These are phyloP conservation scores for Meganola albula DNA, from an alignment of 2,888 invertebrate species.

Conservation along the genomic window DNA sequence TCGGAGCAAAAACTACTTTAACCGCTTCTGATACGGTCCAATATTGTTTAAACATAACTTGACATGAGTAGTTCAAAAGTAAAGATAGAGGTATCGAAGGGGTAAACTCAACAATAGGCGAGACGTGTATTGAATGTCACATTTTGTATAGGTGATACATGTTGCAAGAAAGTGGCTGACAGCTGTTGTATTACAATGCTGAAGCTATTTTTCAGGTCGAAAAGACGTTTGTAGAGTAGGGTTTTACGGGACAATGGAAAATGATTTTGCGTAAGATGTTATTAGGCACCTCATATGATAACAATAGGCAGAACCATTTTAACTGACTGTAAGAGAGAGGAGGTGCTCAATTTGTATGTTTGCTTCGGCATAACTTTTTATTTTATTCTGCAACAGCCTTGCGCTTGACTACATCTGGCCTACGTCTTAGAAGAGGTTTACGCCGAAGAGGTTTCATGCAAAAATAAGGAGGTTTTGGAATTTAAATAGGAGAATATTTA, in stretches of 20 bases:
- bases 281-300: too few species aligned
- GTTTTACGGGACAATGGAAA: slow-evolving; percentile 12
- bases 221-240: slow-evolving; percentile 17
- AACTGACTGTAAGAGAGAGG: too few species aligned
- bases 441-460: too few species aligned
- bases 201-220: slow-evolving; percentile 15
- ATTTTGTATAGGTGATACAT: slow-evolving; percentile 37
- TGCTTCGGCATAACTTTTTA: too few species aligned
- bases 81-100: slow-evolving; percentile 30
- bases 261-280: slow-evolving; percentile 7
- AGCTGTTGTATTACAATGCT: slow-evolving; percentile 24
- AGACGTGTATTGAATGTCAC: slow-evolving; percentile 36
- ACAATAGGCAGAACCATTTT: too few species aligned
- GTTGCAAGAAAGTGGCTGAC: slow-evolving; percentile 34
- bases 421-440: too few species aligned
- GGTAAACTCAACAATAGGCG: slow-evolving; percentile 34
- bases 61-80: slow-evolving; percentile 19
- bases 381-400: too few species aligned
- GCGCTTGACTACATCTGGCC: too few species aligned
- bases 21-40: background rate
- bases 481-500: too few species aligned
- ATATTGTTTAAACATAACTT: background rate
- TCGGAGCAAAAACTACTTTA: slow-evolving; percentile 2
- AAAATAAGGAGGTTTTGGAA: too few species aligned
- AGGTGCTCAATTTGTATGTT: too few species aligned